Evolutionary conservation across 2,888 invertebrate genomes (phyloP).

Genomic region (Tortricodes alternella): DNA sequence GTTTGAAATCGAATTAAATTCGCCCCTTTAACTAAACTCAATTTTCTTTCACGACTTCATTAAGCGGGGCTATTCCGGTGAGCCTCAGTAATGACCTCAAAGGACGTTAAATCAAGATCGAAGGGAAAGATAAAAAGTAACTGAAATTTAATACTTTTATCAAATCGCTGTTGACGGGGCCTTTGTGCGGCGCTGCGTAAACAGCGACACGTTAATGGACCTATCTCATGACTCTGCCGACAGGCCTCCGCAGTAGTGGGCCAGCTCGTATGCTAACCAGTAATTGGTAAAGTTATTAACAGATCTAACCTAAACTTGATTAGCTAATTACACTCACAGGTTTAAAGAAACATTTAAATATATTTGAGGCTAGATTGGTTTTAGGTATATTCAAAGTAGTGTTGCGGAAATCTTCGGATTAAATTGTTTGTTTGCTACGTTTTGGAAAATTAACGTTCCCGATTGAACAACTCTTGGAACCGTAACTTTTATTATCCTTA

Average conservation of each 20-base stretch:
- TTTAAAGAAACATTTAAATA: too few relatives aligned
- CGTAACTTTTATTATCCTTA: too few relatives aligned
- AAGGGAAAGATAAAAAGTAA: slow-evolving; percentile 73
- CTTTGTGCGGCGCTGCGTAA: slow-evolving; percentile 40
- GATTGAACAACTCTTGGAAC: too few relatives aligned
- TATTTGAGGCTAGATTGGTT: too few relatives aligned
- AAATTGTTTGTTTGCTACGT: too few relatives aligned
- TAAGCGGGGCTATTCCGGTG: slow-evolving; percentile 78
- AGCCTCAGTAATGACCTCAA: slow-evolving; percentile 79
- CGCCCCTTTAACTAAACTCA: slow-evolving; percentile 81
- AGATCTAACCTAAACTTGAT: too few relatives aligned
- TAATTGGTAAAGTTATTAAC: not conserved
- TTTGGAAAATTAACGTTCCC: too few relatives aligned
- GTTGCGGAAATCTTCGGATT: too few relatives aligned
- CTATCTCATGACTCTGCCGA: not conserved
- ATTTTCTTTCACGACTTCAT: slow-evolving; percentile 81
- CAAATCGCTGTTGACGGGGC: slow-evolving; percentile 64
- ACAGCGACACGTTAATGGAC: not conserved
- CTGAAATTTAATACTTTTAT: slow-evolving; percentile 75
- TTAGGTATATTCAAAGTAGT: too few relatives aligned
- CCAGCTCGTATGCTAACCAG: not conserved
- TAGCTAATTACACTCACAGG: too few relatives aligned
- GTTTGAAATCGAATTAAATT: slow-evolving; percentile 81
- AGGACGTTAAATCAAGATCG: slow-evolving; percentile 80
- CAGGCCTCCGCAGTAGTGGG: not conserved